Conservation (phyloP, 2,113 vertebrate species). For the Anoplopoma fimbria region DNA sequence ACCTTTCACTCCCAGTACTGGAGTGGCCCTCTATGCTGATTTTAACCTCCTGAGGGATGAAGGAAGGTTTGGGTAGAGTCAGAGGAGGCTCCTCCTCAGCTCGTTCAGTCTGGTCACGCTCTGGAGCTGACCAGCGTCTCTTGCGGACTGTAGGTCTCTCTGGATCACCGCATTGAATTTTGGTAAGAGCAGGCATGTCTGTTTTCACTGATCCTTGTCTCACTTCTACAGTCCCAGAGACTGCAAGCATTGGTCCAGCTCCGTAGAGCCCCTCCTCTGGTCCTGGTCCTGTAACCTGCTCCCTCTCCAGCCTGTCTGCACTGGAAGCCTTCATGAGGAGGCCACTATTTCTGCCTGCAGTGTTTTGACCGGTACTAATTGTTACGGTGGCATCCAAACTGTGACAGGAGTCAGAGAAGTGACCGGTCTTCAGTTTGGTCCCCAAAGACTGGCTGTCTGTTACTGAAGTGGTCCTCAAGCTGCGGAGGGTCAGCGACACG, state of each 20-base stretch:
- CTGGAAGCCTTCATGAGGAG: slow-evolving; percentile 82
- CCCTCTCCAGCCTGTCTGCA: slow-evolving; percentile 75
- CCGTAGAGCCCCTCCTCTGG: slow-evolving; percentile 50
- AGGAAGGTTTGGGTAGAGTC: slow-evolving; percentile 96
- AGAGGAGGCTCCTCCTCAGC: slow-evolving; percentile 92
- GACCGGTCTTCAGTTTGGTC: slow-evolving; percentile 66
- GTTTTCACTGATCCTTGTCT: slow-evolving; percentile 87
- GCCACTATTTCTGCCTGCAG: slow-evolving; percentile 81
- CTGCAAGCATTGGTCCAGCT: slow-evolving; percentile 47
- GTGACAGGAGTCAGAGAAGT: slow-evolving; percentile 63
- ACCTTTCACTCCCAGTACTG: slow-evolving; percentile 91
- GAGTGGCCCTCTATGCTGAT: slow-evolving; percentile 99
- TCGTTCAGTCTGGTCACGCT: slow-evolving; percentile 93
- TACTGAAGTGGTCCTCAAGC: slow-evolving; percentile 91
- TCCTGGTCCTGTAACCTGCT: slow-evolving; percentile 76
- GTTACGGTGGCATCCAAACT: slow-evolving; percentile 44
- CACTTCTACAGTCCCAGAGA: slow-evolving; percentile 87
- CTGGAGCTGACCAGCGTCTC: slow-evolving; percentile 98
- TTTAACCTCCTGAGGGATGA: slow-evolving; percentile 99
- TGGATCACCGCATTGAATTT: slow-evolving; percentile 84
- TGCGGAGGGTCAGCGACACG: slow-evolving; percentile 96
- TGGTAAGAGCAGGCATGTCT: slow-evolving; percentile 81
- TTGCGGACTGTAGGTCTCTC: slow-evolving; percentile 87
- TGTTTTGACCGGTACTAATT: slow-evolving; percentile 55
- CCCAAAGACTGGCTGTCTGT: slow-evolving; percentile 84